Percentiles rank a stretch among this genome's conserved stretches.
Evolutionary conservation across 2,797 vertebrate species (phyloP).

Genomic region (Simalia tracyae): DNA sequence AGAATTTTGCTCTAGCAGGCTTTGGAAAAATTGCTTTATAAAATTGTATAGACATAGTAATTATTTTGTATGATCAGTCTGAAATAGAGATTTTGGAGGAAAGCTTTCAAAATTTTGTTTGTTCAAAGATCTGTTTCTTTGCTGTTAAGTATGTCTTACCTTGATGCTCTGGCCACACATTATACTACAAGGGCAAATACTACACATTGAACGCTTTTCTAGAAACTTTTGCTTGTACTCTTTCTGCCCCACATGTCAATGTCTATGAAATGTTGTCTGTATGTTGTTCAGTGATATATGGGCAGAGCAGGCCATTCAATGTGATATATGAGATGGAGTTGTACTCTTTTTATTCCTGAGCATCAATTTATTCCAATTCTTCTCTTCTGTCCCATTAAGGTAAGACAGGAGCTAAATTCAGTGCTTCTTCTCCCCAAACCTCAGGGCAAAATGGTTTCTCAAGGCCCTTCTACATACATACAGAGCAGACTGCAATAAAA

Average conservation of each 20-base stretch:
- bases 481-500: no score
- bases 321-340: neutral
- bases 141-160: neutral
- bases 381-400: no score
- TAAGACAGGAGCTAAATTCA: no score
- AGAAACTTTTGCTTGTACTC: neutral
- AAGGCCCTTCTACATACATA: no score
- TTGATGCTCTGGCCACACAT: neutral
- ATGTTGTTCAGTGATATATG: neutral
- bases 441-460: no score
- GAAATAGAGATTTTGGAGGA: neutral
- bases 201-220: neutral
- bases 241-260: neutral
- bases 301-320: neutral
- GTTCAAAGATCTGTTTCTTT: neutral
- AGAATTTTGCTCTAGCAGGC: neutral
- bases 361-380: no score
- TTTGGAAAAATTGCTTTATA: neutral
- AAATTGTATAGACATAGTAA: neutral
- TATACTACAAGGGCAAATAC: neutral
- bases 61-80: neutral
- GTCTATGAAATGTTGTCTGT: neutral
- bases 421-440: no score
- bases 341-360: no score
- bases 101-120: neutral